These are phyloP conservation scores for Xestia rhomboidea DNA, from an alignment of 2,888 invertebrate genomes.

Conservation along the genomic window DNA sequence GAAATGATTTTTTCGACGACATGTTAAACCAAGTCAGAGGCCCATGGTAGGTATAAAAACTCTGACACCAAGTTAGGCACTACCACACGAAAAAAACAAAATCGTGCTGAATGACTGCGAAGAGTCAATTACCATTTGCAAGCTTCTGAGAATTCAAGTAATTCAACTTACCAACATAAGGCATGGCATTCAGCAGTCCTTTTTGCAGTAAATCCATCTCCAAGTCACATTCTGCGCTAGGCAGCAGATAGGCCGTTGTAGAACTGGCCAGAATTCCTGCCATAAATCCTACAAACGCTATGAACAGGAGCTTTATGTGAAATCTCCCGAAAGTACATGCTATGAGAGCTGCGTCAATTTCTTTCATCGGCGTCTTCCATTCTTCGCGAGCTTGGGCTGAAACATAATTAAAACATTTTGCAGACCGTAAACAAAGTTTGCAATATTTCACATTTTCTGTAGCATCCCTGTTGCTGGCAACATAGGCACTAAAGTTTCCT, in stretches of 20 bases:
- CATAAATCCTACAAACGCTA: slow-evolving; percentile 72
- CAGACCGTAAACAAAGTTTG: not conserved
- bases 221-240: slow-evolving; percentile 84
- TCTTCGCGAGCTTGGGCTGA: slow-evolving; percentile 70
- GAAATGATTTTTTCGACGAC: too few species aligned
- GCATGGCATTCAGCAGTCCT: slow-evolving; percentile 81
- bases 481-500: not conserved
- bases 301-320: slow-evolving; percentile 74
- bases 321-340: slow-evolving; percentile 81
- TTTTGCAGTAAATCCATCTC: slow-evolving; percentile 81
- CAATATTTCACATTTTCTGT: not conserved
- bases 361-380: slow-evolving; percentile 77
- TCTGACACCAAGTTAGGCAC: too few species aligned
- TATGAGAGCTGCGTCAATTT: slow-evolving; percentile 79
- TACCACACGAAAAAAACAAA: too few species aligned
- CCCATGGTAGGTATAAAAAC: too few species aligned
- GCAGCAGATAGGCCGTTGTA: slow-evolving; percentile 78
- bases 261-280: slow-evolving; percentile 75
- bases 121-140: too few species aligned
- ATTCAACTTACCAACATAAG: slow-evolving; percentile 79
- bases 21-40: too few species aligned
- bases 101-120: too few species aligned
- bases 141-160: not conserved
- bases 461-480: not conserved
- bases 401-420: slow-evolving; percentile 26